phyloP scores from a whole-genome alignment of 2,113 vertebrate species.

The Gallinago media region DNA sequence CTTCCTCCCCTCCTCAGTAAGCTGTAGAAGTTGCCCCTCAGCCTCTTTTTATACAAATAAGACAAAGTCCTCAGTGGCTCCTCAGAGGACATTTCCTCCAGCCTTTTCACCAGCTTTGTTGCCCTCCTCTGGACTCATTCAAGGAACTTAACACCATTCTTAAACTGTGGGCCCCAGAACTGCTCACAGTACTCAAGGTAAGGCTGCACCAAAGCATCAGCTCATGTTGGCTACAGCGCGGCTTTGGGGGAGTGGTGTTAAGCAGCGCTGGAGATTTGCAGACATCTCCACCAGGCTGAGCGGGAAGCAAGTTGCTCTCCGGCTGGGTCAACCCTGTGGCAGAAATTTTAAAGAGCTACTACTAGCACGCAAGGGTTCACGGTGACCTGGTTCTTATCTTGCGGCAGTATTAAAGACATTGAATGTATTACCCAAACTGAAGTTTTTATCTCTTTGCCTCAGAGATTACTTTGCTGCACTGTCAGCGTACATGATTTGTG shows the following conservation, averaged over 20 bases:
- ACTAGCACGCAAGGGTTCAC: not conserved
- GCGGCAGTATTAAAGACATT: not conserved
- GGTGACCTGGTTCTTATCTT: not conserved
- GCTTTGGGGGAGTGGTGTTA: rapidly evolving
- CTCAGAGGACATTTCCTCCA: not conserved
- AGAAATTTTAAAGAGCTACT: not conserved
- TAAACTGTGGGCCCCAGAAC: not conserved
- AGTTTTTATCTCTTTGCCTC: not conserved
- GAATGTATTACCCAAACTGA: not conserved
- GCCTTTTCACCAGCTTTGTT: not conserved
- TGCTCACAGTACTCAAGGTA: not conserved
- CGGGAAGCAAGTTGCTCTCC: not conserved
- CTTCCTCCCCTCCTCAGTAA: not conserved
- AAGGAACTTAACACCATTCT: not conserved
- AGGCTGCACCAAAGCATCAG: not conserved
- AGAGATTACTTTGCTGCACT: not conserved
- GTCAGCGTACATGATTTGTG: not conserved
- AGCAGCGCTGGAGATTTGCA: not conserved
- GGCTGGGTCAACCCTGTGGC: not conserved
- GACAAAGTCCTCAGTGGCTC: not conserved
- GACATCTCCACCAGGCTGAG: not conserved
- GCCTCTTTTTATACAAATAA: not conserved
- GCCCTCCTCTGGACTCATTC: rapidly evolving
- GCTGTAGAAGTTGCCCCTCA: not conserved
- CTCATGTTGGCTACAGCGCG: not conserved